These are phyloP conservation scores for Pogoniulus pusillus DNA, from an alignment of 2,797 vertebrate genomes.

Conservation along the genomic window DNA sequence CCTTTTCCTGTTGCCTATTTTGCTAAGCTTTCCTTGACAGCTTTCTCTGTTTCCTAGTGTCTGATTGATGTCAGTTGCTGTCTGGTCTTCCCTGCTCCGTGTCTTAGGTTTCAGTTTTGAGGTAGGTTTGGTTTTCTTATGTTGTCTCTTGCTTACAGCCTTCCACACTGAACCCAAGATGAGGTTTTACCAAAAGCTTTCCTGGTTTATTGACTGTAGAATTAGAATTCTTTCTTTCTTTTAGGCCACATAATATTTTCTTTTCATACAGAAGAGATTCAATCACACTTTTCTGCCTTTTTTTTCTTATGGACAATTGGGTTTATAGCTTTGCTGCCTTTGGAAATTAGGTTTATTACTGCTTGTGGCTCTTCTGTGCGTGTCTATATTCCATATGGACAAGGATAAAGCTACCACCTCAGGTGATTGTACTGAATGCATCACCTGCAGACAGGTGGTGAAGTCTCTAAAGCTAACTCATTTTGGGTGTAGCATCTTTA, in stretches of 20 bases:
- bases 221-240: background rate
- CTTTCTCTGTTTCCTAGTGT: background rate
- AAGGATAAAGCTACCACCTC: background rate
- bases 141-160: background rate
- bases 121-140: background rate
- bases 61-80: background rate
- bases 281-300: background rate
- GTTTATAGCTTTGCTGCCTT: background rate
- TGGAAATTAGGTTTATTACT: background rate
- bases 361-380: background rate
- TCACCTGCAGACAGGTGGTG: background rate
- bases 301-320: background rate
- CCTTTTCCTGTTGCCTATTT: background rate
- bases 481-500: background rate
- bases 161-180: background rate
- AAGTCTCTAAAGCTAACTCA: background rate
- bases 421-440: background rate
- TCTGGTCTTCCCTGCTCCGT: background rate
- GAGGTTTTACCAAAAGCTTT: constrained; percentile 1
- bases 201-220: background rate
- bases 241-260: background rate
- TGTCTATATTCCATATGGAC: background rate
- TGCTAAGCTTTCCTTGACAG: background rate
- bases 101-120: background rate
- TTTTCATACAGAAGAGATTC: background rate